A percentile compares a stretch with the other conserved stretches of the same genome.
These are phyloP conservation scores for Dolichopus griseipennis DNA, from an alignment of 2,888 invertebrate species.

Conservation along the genomic window DNA sequence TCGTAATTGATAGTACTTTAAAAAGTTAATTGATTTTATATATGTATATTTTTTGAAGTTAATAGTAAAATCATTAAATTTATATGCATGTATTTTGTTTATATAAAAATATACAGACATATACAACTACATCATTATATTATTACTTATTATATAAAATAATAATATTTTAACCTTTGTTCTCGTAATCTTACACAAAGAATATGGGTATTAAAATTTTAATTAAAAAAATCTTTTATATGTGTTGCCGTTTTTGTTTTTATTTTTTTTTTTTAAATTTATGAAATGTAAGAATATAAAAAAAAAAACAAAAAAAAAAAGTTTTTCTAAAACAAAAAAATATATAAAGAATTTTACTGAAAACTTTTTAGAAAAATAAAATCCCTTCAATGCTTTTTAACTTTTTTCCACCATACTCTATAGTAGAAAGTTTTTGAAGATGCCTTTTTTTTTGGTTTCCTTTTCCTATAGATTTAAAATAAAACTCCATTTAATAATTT, in stretches of 20 bases:
- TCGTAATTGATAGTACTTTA: neutral
- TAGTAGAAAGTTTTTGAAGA: neutral
- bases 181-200: neutral
- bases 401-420: neutral
- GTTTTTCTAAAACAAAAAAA: neutral
- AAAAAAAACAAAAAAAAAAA: neutral
- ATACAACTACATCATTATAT: too few relatives aligned
- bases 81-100: neutral
- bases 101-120: neutral
- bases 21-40: slow-evolving; percentile 2
- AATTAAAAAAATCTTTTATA: slow-evolving; percentile 1
- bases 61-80: neutral
- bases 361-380: neutral
- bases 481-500: neutral
- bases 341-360: neutral
- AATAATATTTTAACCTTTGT: neutral
- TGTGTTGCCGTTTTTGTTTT: neutral
- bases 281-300: neutral
- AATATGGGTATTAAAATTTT: neutral
- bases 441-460: neutral
- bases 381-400: neutral
- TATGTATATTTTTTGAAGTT: neutral
- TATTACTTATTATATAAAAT: too few relatives aligned
- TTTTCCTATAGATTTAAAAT: neutral
- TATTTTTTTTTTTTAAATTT: neutral